Percentiles rank a stretch among this genome's conserved stretches.
phyloP scores from a whole-genome alignment of 2,797 vertebrate genomes.

The Vespertilio murinus region DNA sequence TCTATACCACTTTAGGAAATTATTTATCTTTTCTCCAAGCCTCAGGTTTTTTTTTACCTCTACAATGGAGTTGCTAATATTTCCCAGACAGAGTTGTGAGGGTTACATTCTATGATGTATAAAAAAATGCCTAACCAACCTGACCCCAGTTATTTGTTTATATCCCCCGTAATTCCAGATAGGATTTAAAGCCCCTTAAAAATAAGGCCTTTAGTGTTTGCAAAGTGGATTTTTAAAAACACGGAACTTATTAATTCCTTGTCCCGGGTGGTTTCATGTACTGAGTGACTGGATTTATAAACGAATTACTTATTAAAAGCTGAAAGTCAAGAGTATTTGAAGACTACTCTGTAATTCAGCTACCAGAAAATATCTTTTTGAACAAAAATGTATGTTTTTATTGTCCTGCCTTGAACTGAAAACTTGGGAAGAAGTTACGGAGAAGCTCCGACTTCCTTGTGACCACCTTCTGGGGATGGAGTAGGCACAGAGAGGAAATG shows the following conservation, averaged over 20 bases:
- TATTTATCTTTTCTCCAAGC: background rate
- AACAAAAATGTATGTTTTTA: background rate
- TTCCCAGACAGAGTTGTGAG: background rate
- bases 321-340: background rate
- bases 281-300: background rate
- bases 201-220: background rate
- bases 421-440: background rate
- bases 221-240: background rate
- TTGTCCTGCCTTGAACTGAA: background rate
- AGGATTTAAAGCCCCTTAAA: slow-evolving; percentile 21
- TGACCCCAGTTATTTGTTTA: background rate
- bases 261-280: background rate
- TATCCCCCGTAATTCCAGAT: background rate
- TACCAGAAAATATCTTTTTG: background rate
- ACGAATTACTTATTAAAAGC: background rate
- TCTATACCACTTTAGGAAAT: background rate
- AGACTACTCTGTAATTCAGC: background rate
- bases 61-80: background rate
- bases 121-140: background rate
- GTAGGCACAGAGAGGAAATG: background rate
- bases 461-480: background rate
- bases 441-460: background rate
- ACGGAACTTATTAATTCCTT: background rate
- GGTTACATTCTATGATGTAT: background rate
- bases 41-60: background rate